Base-by-base conservation (phyloP, 2,888 invertebrate genomes). In the Nemurella pictetii region DNA sequence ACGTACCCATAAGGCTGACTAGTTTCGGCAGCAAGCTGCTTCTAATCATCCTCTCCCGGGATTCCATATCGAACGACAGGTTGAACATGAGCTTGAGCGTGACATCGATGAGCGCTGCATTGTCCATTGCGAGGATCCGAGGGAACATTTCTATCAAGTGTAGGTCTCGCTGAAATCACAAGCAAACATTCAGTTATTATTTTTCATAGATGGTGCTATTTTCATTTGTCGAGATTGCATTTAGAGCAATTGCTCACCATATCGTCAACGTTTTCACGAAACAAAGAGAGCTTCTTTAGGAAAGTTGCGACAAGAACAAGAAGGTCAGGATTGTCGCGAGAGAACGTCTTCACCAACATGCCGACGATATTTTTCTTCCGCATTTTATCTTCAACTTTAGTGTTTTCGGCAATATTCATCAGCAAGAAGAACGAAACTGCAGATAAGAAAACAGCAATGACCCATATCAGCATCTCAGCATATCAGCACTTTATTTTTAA, bases 321-420 rank as follows among this genome's bases (percentile, higher is more conserved):
- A 32, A 99, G 92, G 90, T 99, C 98, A 87, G 95, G 94, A 90
- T 97, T 97, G 88, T 96, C 96, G 86, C 99, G 93, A 88, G 98
- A 98, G 89, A 99, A 92, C 12, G 96, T 95, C 89, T 96, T 96
- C 80, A 97, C 94, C 73, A 99, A 92, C 91, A 98, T 94, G 73
- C 95, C 95, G 2, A 98, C 96, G 87, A 99, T 94, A 89, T 96
- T 97, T 90, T 98, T 96, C 88, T 97, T 96, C 32, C 97, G 94
- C 97, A 99, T 99, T 92, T 99, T 99, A 90, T 97, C 96, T 91
- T 99, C 99, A 1, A 99, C 96, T 90, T 96, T 96, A 9, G 96
- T 94, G 92, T 98, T 99, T 90, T 98, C 98, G 2, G 99, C 96
- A 90, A 99, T 95, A 90, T 99, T 99, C 83, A 99, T 91, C 84